Evolutionary conservation across 2,888 invertebrate genomes (phyloP).

Genomic region (Cheilosia variabilis): DNA sequence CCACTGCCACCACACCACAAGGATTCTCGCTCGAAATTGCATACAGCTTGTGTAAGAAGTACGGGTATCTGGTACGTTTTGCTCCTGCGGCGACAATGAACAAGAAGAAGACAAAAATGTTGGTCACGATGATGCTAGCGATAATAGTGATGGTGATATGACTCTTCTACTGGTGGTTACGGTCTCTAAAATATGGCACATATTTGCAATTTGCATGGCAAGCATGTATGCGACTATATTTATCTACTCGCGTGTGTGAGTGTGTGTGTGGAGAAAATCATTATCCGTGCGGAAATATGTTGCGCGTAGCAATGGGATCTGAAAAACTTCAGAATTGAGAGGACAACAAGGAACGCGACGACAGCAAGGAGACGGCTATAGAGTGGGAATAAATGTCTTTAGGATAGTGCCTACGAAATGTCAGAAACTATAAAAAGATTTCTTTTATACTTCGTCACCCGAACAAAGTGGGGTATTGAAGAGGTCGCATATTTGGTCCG

Average conservation of each 20-base stretch:
- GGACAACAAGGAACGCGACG: neutral
- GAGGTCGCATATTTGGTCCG: neutral
- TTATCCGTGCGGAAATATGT: constrained; percentile 71
- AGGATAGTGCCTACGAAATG: constrained; percentile 24
- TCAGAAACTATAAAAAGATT: constrained; percentile 51
- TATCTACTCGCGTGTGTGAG: constrained; percentile 21
- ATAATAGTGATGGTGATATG: constrained; percentile 66
- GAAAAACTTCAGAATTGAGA: constrained; percentile 43
- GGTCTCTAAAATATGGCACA: constrained; percentile 67
- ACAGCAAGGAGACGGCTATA: neutral
- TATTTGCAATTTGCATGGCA: constrained; percentile 71
- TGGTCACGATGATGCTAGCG: constrained; percentile 52
- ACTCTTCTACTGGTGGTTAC: constrained; percentile 38
- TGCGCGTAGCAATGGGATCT: constrained; percentile 56
- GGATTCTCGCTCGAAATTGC: constrained; percentile 56
- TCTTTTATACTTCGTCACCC: constrained; percentile 45
- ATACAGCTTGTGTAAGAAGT: constrained; percentile 18
- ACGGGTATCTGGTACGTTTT: constrained; percentile 21
- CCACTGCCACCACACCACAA: constrained; percentile 57
- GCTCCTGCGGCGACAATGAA: constrained; percentile 45
- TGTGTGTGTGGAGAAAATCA: constrained; percentile 35
- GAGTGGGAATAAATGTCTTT: neutral
- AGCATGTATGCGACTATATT: constrained; percentile 37
- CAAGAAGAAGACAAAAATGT: constrained; percentile 44
- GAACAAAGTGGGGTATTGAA: constrained; percentile 9